Evolutionary conservation across 92 coral and sea anemone species (phyloP), one percentile per base, ranked within the genome.

Genomic region (Palythoa heliodiscus): DNA sequence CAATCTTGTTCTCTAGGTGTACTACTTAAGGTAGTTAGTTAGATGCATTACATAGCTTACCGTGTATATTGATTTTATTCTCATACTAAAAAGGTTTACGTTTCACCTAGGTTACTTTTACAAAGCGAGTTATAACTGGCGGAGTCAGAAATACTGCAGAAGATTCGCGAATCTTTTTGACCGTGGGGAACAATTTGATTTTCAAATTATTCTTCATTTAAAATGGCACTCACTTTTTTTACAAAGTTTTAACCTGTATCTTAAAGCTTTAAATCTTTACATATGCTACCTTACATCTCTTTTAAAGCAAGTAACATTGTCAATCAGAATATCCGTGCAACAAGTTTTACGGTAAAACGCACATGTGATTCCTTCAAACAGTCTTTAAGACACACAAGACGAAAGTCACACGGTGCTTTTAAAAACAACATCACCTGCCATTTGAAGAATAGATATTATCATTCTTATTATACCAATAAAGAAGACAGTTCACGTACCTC

Each of bases 401-500:
- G 71, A 40, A 47, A 64, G n/a, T 66, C 22, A 17, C 17, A 16
- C 55, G 57, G 15, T 37, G 43, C 39, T 53, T 57, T 57, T 67
- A 11, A 35, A 61, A 63, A 47, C 73, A 22, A 11, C 73, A n/a
- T 16, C 66, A 80, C 10, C 5, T 16, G 74, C 37, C 64, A 66
- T 66, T 66, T n/a, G 8, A 19, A 23, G 50, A 5, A 35, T 80
- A 66, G 3, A 24, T 12, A 64, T 80, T 17, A 80, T 22, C 9
- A 80, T 50, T 11, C 8, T 10, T 7, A 67, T 40, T 9, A 70
- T 47, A 23, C 74, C 61, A 47, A 38, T 40, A 43, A 24, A 14
- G 10, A 64, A 61, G 14, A 63, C 25, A 76, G 70, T 39, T 53
- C 38, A 47, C 89, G 37, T 89, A 96, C 99, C 96, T 96, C 99